phyloP scores from a whole-genome alignment of 2,888 invertebrate genomes.

The Lepetodrilus schrolli region DNA sequence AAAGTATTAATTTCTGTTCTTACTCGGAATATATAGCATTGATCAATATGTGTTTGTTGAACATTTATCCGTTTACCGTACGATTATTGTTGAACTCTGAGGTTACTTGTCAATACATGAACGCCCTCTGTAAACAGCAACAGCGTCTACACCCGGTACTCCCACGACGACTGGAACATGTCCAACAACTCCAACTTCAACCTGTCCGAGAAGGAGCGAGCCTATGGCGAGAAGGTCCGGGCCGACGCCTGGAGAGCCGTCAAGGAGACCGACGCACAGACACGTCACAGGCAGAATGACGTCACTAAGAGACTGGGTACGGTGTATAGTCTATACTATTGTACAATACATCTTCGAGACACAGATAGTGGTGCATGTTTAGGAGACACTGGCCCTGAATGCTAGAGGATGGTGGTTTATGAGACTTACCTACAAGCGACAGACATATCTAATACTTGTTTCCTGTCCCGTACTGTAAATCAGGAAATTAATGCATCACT shows the following conservation, averaged over 20 bases:
- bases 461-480: too few species aligned
- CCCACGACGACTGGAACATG: slow-evolving; percentile 92
- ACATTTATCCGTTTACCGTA: too few species aligned
- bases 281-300: slow-evolving; percentile 80
- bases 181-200: slow-evolving; percentile 85
- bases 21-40: too few species aligned
- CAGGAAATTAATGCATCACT: too few species aligned
- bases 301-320: slow-evolving; percentile 87
- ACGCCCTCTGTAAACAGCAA: slow-evolving; percentile 55
- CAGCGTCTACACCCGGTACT: slow-evolving; percentile 85
- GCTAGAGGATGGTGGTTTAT: too few species aligned
- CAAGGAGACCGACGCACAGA: slow-evolving; percentile 76
- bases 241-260: slow-evolving; percentile 74
- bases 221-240: slow-evolving; percentile 76
- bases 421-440: not conserved
- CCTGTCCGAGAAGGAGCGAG: slow-evolving; percentile 90
- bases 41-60: too few species aligned
- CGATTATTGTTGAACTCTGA: too few species aligned
- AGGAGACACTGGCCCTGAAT: not conserved
- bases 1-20: too few species aligned
- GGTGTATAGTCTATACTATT: too few species aligned
- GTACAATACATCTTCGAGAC: too few species aligned
- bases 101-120: not conserved
- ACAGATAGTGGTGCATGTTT: not conserved
- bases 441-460: too few species aligned